phyloP scores from a whole-genome alignment of 2,888 invertebrate species.

The Podotricha telesiphe region DNA sequence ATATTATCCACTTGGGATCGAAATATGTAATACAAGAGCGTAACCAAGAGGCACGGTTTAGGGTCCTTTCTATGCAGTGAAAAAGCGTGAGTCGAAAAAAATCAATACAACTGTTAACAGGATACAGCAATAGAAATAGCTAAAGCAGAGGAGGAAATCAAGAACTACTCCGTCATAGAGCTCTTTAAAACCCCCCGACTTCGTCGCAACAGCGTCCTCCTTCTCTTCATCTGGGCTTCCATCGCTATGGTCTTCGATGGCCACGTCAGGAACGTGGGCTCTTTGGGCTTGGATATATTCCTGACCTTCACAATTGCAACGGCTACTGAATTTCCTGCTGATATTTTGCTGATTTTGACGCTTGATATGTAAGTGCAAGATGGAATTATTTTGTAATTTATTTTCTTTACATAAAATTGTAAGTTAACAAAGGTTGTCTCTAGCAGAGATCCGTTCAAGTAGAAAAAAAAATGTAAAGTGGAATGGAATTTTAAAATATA shows the following conservation, averaged over 20 bases:
- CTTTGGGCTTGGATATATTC: constrained; percentile 91
- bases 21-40: too few species aligned
- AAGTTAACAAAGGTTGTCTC: too few species aligned
- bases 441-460: too few species aligned
- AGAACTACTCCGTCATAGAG: constrained; percentile 89
- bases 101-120: constrained; percentile 58
- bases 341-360: constrained; percentile 88
- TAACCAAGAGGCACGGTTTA: too few species aligned
- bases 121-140: constrained; percentile 86
- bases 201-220: constrained; percentile 87
- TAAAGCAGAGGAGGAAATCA: constrained; percentile 87
- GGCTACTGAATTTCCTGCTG: constrained; percentile 93
- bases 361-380: constrained; percentile 82
- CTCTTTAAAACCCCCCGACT: constrained; percentile 90
- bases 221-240: constrained; percentile 92
- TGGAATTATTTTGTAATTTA: background rate
- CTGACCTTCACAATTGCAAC: constrained; percentile 92
- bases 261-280: constrained; percentile 93
- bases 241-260: constrained; percentile 94
- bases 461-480: too few species aligned
- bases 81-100: too few species aligned
- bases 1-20: too few species aligned
- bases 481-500: too few species aligned
- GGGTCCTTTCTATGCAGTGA: too few species aligned
- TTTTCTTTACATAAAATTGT: too few species aligned